Evolutionary conservation across 2,888 invertebrate species (phyloP).

Genomic region (Netelia inedita): DNA sequence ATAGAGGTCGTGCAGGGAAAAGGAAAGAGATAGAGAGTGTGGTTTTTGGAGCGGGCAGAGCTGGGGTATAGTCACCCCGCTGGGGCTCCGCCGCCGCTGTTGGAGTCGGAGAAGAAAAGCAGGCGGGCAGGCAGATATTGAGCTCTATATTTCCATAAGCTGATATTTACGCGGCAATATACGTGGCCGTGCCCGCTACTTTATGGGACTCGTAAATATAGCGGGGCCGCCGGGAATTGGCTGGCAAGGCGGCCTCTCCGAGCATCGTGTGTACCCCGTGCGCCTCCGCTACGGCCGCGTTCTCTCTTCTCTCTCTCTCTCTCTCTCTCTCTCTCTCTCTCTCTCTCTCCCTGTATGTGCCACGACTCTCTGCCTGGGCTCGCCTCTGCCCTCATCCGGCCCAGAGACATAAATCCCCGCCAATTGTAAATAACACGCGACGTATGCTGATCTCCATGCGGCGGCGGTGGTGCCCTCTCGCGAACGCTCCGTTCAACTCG

Average conservation of each 20-base stretch:
- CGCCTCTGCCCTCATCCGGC: slow-evolving; percentile 68
- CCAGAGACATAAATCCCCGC: slow-evolving; percentile 80
- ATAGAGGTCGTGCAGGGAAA: slow-evolving; percentile 26
- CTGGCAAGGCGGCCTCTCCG: slow-evolving; percentile 81
- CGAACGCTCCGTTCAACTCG: slow-evolving; percentile 60
- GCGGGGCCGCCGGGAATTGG: slow-evolving; percentile 84
- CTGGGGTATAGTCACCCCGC: slow-evolving; percentile 43
- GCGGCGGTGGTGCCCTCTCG: slow-evolving; percentile 53
- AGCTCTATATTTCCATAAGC: slow-evolving; percentile 87
- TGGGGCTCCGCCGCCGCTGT: slow-evolving; percentile 59
- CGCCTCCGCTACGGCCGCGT: slow-evolving; percentile 49
- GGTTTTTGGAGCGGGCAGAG: slow-evolving; percentile 16
- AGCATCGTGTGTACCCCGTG: slow-evolving; percentile 72
- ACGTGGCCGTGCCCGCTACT: slow-evolving; percentile 84
- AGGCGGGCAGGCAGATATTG: slow-evolving; percentile 85
- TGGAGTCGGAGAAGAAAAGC: slow-evolving; percentile 72
- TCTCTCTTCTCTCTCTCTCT: slow-evolving; percentile 55
- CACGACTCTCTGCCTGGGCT: slow-evolving; percentile 63
- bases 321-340: slow-evolving; percentile 67
- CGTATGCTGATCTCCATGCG: slow-evolving; percentile 81
- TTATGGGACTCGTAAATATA: slow-evolving; percentile 85
- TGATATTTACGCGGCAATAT: slow-evolving; percentile 87
- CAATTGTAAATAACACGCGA: slow-evolving; percentile 84
- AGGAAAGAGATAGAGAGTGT: slow-evolving; percentile 32
- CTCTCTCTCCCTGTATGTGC: slow-evolving; percentile 66